Conservation (phyloP, 2,113 vertebrate genomes). For the Tyto alba region DNA sequence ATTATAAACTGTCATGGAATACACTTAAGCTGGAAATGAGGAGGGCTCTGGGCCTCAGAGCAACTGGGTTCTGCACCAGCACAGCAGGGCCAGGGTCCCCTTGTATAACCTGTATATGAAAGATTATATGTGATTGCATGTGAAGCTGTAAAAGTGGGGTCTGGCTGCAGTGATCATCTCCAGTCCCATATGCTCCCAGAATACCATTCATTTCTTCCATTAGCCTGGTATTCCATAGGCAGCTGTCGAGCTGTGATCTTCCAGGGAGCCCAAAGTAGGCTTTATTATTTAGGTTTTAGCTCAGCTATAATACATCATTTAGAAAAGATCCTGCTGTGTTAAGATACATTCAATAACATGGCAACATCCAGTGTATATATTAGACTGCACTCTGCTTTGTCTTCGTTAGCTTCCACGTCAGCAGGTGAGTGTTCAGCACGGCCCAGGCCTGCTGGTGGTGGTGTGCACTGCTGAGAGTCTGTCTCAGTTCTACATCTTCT, state of each 20-base stretch:
- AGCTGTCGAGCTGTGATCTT: background rate
- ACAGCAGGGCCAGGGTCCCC: background rate
- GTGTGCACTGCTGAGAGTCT: accelerated
- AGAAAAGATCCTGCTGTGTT: background rate
- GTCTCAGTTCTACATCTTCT: background rate
- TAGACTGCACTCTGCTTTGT: background rate
- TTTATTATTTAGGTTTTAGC: background rate
- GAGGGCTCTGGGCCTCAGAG: background rate
- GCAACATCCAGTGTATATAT: background rate
- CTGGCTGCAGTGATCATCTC: background rate
- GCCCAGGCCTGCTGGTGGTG: background rate
- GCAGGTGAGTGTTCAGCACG: background rate
- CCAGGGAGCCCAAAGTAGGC: background rate
- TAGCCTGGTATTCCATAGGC: background rate
- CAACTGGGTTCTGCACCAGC: background rate
- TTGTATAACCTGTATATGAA: background rate
- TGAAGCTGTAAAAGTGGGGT: background rate
- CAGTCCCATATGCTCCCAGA: background rate
- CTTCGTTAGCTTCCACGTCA: background rate
- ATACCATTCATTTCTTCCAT: background rate
- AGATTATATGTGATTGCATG: background rate
- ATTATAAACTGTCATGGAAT: background rate
- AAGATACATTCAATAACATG: background rate
- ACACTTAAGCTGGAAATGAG: background rate
- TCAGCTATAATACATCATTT: background rate